A percentile compares a stretch with the other conserved stretches of the same genome.
Evolutionary conservation across 2,888 invertebrate species (phyloP).

Genomic region (Pristionchus mayeri): DNA sequence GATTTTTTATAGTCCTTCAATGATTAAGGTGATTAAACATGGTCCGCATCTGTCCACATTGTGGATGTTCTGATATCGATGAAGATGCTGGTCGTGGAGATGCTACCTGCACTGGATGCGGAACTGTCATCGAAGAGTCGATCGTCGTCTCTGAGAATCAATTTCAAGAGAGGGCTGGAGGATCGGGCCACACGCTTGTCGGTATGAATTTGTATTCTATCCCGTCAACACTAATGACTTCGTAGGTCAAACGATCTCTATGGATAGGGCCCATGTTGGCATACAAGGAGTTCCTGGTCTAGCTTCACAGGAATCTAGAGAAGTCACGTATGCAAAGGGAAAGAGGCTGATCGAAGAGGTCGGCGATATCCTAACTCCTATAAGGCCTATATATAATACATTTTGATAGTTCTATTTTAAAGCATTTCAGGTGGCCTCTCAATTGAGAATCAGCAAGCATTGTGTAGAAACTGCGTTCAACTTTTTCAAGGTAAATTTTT

Average conservation of each 20-base stretch:
- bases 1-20: not conserved
- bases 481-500: constrained; percentile 84
- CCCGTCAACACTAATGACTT: not conserved
- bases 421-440: constrained; percentile 82
- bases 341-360: constrained; percentile 74
- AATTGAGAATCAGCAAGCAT: constrained; percentile 89
- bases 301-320: constrained; percentile 86
- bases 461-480: constrained; percentile 93
- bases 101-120: constrained; percentile 95
- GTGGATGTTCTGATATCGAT: constrained; percentile 87
- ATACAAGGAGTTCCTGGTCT: constrained; percentile 64
- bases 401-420: not conserved
- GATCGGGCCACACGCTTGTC: constrained; percentile 82
- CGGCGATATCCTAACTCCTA: not conserved
- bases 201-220: constrained; percentile 55
- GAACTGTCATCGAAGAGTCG: constrained; percentile 94
- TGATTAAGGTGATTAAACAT: constrained; percentile 42
- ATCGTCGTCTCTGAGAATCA: constrained; percentile 96
- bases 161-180: constrained; percentile 85
- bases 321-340: constrained; percentile 90
- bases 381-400: not conserved
- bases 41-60: constrained; percentile 74
- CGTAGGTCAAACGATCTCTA: constrained; percentile 45
- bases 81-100: constrained; percentile 90
- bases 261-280: constrained; percentile 53